Evolutionary conservation across 2,113 vertebrate species (phyloP).

Genomic region (Nannospalax galili): DNA sequence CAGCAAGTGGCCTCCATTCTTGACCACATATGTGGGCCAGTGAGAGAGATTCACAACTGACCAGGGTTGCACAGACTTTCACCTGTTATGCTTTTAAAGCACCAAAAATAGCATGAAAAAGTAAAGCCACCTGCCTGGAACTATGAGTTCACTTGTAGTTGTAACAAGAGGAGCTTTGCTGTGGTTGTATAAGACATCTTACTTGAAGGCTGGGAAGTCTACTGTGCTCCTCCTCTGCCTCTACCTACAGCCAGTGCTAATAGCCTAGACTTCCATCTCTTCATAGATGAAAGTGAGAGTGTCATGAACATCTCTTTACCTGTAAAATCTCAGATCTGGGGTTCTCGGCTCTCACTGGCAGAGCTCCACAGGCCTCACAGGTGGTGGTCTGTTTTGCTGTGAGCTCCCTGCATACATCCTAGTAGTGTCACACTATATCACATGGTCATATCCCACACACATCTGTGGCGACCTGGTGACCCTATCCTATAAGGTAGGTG

Average conservation of each 20-base stretch:
- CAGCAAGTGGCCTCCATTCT: not conserved
- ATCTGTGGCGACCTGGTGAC: too few relatives aligned
- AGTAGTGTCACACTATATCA: fast-evolving
- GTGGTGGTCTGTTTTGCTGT: not conserved
- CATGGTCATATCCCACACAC: fast-evolving
- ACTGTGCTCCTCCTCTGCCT: fast-evolving
- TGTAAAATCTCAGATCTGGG: not conserved
- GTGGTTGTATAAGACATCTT: not conserved
- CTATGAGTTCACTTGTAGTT: fast-evolving
- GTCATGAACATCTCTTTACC: not conserved
- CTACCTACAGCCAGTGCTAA: too few relatives aligned
- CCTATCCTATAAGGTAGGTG: not conserved
- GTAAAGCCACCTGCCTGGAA: too few relatives aligned
- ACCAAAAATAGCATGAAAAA: not conserved
- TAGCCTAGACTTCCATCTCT: fast-evolving
- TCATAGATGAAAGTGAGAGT: not conserved
- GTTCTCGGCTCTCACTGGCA: not conserved
- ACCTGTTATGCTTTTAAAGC: not conserved
- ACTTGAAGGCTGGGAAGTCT: fast-evolving
- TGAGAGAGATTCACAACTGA: not conserved
- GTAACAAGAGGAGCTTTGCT: too few relatives aligned
- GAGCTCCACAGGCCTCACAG: not conserved
- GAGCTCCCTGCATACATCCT: not conserved
- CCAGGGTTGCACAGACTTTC: not conserved
- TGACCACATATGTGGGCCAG: not conserved